A percentile compares a stretch with the other conserved stretches of the same genome.
These are phyloP conservation scores for Myotis davidii DNA, from an alignment of 2,113 vertebrate species.

Conservation along the genomic window DNA sequence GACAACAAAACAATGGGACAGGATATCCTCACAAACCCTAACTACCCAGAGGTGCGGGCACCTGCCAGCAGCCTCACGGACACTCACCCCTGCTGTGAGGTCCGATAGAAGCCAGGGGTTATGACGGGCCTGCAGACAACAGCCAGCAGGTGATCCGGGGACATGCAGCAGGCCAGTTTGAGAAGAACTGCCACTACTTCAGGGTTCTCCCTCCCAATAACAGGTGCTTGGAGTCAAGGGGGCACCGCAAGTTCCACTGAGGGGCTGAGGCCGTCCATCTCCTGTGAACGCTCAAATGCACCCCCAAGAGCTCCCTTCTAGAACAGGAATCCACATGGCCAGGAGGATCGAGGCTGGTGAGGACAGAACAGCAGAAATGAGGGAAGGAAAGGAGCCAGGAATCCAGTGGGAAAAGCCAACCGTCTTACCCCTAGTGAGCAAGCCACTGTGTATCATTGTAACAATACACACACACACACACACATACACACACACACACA, in stretches of 20 bases:
- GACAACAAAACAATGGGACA: background rate
- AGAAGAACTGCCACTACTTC: background rate
- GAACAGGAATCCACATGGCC: background rate
- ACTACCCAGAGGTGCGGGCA: background rate
- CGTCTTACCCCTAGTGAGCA: background rate
- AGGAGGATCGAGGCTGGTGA: background rate
- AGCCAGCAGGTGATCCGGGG: background rate
- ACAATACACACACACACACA: background rate
- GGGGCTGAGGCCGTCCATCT: background rate
- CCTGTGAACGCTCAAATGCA: background rate
- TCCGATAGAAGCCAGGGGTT: background rate
- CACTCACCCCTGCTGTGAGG: rapidly evolving
- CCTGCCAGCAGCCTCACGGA: background rate
- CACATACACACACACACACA: background rate
- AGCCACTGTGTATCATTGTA: too few species aligned
- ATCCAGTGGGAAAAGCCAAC: background rate
- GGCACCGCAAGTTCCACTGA: background rate
- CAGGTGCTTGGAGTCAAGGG: background rate
- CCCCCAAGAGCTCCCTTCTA: background rate
- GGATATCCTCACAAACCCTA: rapidly evolving
- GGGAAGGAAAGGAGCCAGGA: background rate
- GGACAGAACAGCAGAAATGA: background rate
- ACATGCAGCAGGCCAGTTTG: background rate
- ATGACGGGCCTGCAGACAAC: background rate
- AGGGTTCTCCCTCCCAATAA: rapidly evolving